phyloP scores from a whole-genome alignment of 2,113 vertebrate species.

The Alouatta palliata region DNA sequence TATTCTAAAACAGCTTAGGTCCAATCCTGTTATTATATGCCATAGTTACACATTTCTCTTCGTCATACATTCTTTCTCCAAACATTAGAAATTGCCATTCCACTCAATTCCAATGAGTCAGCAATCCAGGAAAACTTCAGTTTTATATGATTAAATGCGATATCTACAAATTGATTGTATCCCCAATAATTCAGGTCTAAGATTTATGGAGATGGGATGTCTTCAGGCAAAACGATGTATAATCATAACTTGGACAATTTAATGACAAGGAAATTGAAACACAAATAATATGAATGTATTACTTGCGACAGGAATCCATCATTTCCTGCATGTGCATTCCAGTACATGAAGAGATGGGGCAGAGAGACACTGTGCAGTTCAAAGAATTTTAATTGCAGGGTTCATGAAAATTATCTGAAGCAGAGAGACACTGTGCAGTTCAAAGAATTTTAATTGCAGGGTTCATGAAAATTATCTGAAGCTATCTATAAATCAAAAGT shows the following conservation, averaged over 20 bases:
- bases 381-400: constrained; percentile 43
- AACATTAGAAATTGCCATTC: neutral
- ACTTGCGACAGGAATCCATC: neutral
- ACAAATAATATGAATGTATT: constrained; percentile 34
- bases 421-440: no score
- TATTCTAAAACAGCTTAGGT: neutral
- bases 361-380: neutral
- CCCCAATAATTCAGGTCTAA: constrained; percentile 33
- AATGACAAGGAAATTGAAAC: constrained; percentile 54
- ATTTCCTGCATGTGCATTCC: constrained; percentile 10
- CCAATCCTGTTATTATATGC: neutral
- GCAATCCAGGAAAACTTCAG: constrained; percentile 17
- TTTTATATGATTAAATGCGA: constrained; percentile 52
- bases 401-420: constrained; percentile 42
- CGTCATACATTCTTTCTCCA: neutral
- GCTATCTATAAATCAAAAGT: neutral
- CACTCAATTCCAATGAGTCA: constrained; percentile 16
- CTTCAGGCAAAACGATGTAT: constrained; percentile 55
- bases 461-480: constrained; percentile 45
- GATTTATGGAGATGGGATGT: constrained; percentile 65
- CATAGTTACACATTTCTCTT: neutral
- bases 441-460: constrained; percentile 41
- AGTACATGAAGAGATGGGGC: neutral
- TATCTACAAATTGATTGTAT: constrained; percentile 34
- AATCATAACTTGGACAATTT: constrained; percentile 60